Percentiles rank a stretch among this genome's conserved stretches.
Evolutionary conservation across 2,797 vertebrate species (phyloP).

Genomic region (Lepidocolaptes lacrymiger): DNA sequence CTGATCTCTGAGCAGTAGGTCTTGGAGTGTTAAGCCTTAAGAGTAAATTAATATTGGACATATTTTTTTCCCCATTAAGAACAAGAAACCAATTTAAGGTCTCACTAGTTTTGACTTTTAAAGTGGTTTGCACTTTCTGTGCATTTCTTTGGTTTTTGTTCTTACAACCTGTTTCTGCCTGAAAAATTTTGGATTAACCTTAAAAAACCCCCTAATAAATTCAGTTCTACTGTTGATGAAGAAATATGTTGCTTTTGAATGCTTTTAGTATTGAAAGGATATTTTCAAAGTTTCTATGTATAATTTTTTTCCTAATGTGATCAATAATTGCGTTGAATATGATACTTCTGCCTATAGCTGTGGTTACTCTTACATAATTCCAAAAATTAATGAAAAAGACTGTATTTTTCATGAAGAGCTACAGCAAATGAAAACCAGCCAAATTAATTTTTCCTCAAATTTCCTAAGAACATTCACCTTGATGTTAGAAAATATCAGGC

Average conservation of each 20-base stretch:
- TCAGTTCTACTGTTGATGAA: not conserved
- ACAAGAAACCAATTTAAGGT: not conserved
- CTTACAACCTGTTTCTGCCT: not conserved
- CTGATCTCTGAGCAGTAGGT: not conserved
- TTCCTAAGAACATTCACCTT: constrained; percentile 3
- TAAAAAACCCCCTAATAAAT: not conserved
- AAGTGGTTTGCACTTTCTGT: not conserved
- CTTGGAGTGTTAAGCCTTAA: not conserved
- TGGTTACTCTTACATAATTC: not conserved
- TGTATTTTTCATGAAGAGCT: not conserved
- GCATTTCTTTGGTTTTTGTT: not conserved
- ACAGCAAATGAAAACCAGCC: not conserved
- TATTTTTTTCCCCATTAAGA: not conserved
- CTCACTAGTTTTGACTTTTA: not conserved
- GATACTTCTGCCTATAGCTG: not conserved
- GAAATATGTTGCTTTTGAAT: not conserved
- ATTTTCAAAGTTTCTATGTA: not conserved
- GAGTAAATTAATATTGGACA: not conserved
- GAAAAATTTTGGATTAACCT: not conserved
- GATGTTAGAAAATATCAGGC: not conserved
- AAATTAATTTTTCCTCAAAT: not conserved
- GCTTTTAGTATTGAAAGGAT: not conserved
- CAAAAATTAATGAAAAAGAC: not conserved
- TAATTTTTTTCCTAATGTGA: not conserved
- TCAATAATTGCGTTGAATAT: not conserved